A percentile compares a stretch with the other conserved stretches of the same genome.
Evolutionary conservation across 2,888 invertebrate species (phyloP).

Genomic region (Lepetodrilus schrolli): DNA sequence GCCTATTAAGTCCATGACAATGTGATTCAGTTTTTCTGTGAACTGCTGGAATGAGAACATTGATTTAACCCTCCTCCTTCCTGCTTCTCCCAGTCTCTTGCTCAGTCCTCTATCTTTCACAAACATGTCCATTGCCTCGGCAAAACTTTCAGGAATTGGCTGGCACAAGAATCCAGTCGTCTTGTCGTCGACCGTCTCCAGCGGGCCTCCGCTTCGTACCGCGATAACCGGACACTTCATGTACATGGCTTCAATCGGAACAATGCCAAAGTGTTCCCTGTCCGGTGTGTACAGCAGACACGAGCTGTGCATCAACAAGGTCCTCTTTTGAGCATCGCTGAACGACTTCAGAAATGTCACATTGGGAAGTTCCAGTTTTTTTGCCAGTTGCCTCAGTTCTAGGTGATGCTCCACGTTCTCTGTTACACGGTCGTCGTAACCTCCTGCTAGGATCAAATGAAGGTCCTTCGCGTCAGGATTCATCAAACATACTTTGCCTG

Average conservation of each 20-base stretch:
- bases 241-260: conserved; percentile 98
- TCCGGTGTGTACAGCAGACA: conserved; percentile 95
- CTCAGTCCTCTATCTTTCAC: conserved; percentile 80
- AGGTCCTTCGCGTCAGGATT: conserved; percentile 72
- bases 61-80: conserved; percentile 83
- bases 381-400: conserved; percentile 83
- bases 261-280: conserved; percentile 99
- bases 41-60: conserved; percentile 91
- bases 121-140: conserved; percentile 84
- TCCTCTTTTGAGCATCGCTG: conserved; percentile 87
- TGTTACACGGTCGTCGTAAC: conserved; percentile 90
- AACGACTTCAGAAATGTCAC: conserved; percentile 91
- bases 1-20: conserved; percentile 53
- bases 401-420: conserved; percentile 91
- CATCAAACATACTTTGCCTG: too few species aligned
- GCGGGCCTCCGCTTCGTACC: conserved; percentile 94
- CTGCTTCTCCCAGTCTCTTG: conserved; percentile 84
- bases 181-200: conserved; percentile 85
- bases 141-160: conserved; percentile 82
- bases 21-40: conserved; percentile 65
- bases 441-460: conserved; percentile 95
- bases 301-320: conserved; percentile 84
- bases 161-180: conserved; percentile 76
- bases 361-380: conserved; percentile 78
- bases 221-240: conserved; percentile 94